Conservation (phyloP, 2,113 vertebrate species). For the Scartelaos histophorus region DNA sequence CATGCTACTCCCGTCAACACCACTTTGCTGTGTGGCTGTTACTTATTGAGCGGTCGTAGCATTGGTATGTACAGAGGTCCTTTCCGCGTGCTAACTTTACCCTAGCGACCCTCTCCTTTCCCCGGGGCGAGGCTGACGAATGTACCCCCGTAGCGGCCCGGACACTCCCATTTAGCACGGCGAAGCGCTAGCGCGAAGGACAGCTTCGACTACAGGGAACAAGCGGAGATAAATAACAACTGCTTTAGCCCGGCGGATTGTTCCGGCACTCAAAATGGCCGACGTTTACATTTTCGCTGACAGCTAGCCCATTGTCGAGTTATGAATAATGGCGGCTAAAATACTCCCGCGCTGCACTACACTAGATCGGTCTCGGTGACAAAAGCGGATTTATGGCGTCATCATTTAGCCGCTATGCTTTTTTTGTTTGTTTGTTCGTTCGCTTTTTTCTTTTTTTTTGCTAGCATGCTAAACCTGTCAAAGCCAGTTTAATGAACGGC, state of each 20-base stretch:
- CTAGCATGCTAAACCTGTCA: neutral
- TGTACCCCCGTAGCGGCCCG: conserved; percentile 53
- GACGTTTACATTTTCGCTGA: neutral
- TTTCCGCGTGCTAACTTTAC: conserved; percentile 28
- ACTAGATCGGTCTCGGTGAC: neutral
- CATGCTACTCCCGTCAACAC: neutral
- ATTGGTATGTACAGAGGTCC: conserved; percentile 17
- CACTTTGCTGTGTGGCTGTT: neutral
- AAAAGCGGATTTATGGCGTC: neutral
- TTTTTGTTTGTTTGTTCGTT: neutral
- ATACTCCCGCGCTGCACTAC: neutral
- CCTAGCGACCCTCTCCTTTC: conserved; percentile 43
- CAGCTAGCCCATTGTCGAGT: neutral
- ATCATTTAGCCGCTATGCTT: neutral
- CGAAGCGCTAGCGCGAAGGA: conserved; percentile 50
- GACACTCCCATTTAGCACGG: conserved; percentile 72
- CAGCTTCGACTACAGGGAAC: conserved; percentile 37
- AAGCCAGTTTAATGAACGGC: neutral
- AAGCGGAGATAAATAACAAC: conserved; percentile 11
- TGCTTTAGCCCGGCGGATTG: neutral
- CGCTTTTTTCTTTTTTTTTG: neutral
- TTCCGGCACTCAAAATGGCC: conserved; percentile 18
- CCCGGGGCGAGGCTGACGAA: conserved; percentile 65
- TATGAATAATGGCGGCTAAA: conserved; percentile 6
- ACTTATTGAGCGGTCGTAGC: neutral